phyloP scores from a whole-genome alignment of 2,113 vertebrate genomes.

The Salminus brasiliensis region DNA sequence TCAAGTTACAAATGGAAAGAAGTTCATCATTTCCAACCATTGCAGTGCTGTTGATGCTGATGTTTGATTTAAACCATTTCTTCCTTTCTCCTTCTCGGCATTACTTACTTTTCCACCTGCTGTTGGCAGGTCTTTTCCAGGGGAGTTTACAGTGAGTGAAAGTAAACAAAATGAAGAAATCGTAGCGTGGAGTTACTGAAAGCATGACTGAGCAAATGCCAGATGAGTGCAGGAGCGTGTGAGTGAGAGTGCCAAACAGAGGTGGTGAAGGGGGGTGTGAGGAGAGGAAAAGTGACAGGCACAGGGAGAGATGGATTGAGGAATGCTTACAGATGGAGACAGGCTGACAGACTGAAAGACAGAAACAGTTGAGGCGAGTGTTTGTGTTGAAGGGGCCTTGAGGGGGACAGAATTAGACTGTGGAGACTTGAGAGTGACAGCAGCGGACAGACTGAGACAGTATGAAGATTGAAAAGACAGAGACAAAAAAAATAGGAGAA shows the following conservation, averaged over 20 bases:
- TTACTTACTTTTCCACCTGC: constrained; percentile 4
- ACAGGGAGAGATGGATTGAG: not conserved
- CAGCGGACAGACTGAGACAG: constrained; percentile 1
- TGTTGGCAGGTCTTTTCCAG: constrained; percentile 12
- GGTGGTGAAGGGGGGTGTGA: not conserved
- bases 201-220: constrained; percentile 37
- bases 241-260: constrained; percentile 20
- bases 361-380: constrained; percentile 10
- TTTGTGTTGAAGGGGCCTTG: not conserved
- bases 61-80: not conserved
- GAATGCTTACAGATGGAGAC: constrained; percentile 18
- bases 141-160: not conserved
- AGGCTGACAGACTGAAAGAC: constrained; percentile 15
- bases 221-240: constrained; percentile 21
- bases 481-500: not conserved
- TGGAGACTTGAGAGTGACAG: not conserved
- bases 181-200: not conserved
- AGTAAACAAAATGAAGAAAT: constrained; percentile 6
- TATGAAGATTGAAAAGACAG: constrained; percentile 11
- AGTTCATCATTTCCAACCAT: not conserved
- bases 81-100: constrained; percentile 8
- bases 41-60: not conserved
- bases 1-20: not conserved
- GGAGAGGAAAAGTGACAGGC: constrained; percentile 19
- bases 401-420: constrained; percentile 3